Evolutionary conservation across 2,113 vertebrate genomes (phyloP), one percentile per base, ranked within the genome.

Genomic region (Boulengeromyrus knoepffleri): DNA sequence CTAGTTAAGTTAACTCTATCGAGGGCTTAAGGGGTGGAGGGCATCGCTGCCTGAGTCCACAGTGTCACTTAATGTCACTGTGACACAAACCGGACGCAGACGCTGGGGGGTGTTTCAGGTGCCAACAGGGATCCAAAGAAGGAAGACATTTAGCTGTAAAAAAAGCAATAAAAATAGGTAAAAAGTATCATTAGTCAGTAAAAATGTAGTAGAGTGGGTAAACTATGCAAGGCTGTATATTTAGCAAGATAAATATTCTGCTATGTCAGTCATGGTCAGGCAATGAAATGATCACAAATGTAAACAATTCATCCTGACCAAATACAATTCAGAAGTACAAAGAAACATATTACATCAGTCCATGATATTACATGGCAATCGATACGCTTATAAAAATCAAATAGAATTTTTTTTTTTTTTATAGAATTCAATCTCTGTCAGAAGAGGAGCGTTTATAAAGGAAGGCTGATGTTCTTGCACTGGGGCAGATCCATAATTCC

Each of bases 401-500:
- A n/a, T 90, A 91, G 53, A 9, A 58, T 52, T 15, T 36, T 89
- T 89, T 91, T 89, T 91, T 85, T 89, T 12, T 36, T 36, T 36
- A 39, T 89, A 87, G 19, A 91, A 1, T 42, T 19, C n/a, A 87
- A 90, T 88, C 88, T 91, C 89, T 91, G 90, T 88, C 39, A 93
- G 91, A 46, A 46, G 87, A 90, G 62, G 50, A 15, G 47, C 87
- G 91, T 87, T 90, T 90, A 93, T 93, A 88, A 91, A 91, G 89
- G 93, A 93, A 91, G 92, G 92, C 80, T 80, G 74, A n/a, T 90
- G 90, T 90, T 91, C 88, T 91, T 90, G 91, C 92, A 90, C 91
- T 91, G 91, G 90, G 92, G 90, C 86, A 8, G 87, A 94, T 95
- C 95, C 92, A 95, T 94, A 93, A 91, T 92, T 62, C 92, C 93